Evolutionary conservation across 2,888 invertebrate species (phyloP).

Genomic region (Acronicta leporina): DNA sequence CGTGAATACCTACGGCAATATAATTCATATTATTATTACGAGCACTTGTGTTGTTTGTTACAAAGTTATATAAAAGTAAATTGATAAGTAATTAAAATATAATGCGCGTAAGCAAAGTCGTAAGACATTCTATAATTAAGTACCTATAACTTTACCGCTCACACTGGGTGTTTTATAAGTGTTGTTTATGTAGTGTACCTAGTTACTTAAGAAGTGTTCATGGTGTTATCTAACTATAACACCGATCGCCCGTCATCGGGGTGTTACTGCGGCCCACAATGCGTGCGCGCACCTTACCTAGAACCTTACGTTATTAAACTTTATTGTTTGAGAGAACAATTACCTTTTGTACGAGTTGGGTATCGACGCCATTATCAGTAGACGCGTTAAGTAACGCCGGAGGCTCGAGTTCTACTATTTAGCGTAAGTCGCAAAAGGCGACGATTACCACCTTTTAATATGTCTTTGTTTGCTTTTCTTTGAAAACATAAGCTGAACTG

Average conservation of each 20-base stretch:
- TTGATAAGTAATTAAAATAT: too few species aligned
- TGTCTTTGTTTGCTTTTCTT: conserved; percentile 73
- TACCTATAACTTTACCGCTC: background rate
- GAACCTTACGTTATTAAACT: conserved; percentile 84
- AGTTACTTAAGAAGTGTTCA: conserved; percentile 48
- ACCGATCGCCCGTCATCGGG: conserved; percentile 63
- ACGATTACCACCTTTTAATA: conserved; percentile 70
- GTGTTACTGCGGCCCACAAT: conserved; percentile 68
- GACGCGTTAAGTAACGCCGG: conserved; percentile 79
- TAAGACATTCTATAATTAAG: background rate
- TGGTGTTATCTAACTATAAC: conserved; percentile 69
- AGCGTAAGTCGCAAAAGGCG: conserved; percentile 64
- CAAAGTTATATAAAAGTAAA: too few species aligned
- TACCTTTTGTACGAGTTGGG: conserved; percentile 85
- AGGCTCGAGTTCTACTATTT: conserved; percentile 80
- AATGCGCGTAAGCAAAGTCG: background rate
- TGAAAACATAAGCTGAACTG: conserved; percentile 35
- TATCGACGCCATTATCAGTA: conserved; percentile 83
- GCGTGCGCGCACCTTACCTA: conserved; percentile 78
- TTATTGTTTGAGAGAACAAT: conserved; percentile 88
- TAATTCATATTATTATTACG: too few species aligned
- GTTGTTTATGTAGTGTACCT: background rate
- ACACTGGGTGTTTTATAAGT: conserved; percentile 1
- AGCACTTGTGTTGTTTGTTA: background rate
- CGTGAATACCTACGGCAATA: background rate